A percentile compares a stretch with the other conserved stretches of the same genome.
Conservation (phyloP, 2,888 invertebrate species). For the Lydus trimaculatus region DNA sequence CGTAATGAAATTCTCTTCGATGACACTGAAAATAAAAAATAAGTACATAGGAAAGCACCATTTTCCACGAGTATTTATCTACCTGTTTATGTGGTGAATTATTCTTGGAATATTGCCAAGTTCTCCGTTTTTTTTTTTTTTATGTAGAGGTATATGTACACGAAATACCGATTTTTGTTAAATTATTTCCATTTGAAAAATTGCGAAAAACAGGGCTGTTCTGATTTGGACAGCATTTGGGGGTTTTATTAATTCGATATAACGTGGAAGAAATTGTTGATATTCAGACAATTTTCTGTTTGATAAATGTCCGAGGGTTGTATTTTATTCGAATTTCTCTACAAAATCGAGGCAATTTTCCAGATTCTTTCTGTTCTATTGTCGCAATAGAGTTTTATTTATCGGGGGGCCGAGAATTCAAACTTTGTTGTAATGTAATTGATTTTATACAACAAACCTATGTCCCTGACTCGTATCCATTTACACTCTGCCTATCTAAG, state of each 20-base stretch:
- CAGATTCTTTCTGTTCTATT: too few species aligned
- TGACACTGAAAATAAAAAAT: not conserved
- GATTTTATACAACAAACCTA: not conserved
- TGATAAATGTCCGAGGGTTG: too few species aligned
- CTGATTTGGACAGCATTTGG: too few species aligned
- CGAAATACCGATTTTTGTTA: too few species aligned
- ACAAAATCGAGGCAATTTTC: too few species aligned
- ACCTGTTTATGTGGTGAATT: not conserved
- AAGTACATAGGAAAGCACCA: slow-evolving; percentile 10
- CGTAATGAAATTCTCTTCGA: not conserved
- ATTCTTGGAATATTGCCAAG: not conserved
- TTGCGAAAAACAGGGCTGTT: too few species aligned
- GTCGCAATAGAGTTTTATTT: too few species aligned
- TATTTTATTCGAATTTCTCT: too few species aligned
- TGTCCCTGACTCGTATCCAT: not conserved
- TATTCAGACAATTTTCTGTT: too few species aligned
- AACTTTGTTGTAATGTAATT: not conserved
- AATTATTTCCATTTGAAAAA: too few species aligned
- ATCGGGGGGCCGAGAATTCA: not conserved
- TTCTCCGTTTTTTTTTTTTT: not conserved
- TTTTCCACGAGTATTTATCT: slow-evolving; percentile 12
- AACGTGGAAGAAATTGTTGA: too few species aligned
- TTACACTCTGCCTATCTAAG: not conserved
- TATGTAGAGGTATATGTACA: too few species aligned
- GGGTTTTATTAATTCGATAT: not conserved